A percentile compares a stretch with the other conserved stretches of the same genome.
Evolutionary conservation across 92 coral and sea anemone species (phyloP).

Genomic region (Palythoa caribaeorum): DNA sequence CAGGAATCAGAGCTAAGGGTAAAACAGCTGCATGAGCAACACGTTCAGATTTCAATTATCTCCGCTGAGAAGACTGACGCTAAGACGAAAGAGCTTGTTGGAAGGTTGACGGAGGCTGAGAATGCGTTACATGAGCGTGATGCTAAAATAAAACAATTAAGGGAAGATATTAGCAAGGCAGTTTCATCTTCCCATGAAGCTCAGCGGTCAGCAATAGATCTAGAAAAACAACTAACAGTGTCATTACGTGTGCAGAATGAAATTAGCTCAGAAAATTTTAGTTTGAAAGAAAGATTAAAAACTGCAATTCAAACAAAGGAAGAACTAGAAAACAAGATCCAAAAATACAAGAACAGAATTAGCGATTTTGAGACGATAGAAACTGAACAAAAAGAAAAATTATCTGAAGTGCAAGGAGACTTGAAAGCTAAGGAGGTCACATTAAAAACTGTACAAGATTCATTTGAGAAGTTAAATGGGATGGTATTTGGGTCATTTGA

Average conservation of each 20-base stretch:
- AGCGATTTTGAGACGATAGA: constrained; percentile 56
- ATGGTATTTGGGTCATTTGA: constrained; percentile 96
- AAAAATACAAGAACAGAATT: constrained; percentile 63
- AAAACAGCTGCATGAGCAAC: constrained; percentile 85
- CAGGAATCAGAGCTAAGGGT: constrained; percentile 85
- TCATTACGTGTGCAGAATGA: constrained; percentile 70
- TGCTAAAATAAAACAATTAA: constrained; percentile 68
- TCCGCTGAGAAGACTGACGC: constrained; percentile 78
- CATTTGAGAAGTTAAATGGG: constrained; percentile 94
- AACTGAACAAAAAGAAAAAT: constrained; percentile 61
- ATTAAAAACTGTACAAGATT: constrained; percentile 83
- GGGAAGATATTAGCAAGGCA: constrained; percentile 67
- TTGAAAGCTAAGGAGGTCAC: constrained; percentile 88
- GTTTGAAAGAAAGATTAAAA: constrained; percentile 61
- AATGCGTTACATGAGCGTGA: constrained; percentile 72
- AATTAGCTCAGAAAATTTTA: constrained; percentile 64
- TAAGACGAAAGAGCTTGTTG: constrained; percentile 70
- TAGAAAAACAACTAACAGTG: constrained; percentile 69
- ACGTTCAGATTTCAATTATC: constrained; percentile 68
- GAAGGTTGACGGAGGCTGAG: constrained; percentile 73
- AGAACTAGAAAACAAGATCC: constrained; percentile 66
- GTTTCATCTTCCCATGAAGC: constrained; percentile 74
- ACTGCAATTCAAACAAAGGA: constrained; percentile 46
- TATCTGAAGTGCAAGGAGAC: constrained; percentile 73
- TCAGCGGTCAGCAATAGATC: constrained; percentile 70